A percentile compares a stretch with the other conserved stretches of the same genome.
Conservation (phyloP, 2,113 vertebrate species). For the Galbula dea region DNA sequence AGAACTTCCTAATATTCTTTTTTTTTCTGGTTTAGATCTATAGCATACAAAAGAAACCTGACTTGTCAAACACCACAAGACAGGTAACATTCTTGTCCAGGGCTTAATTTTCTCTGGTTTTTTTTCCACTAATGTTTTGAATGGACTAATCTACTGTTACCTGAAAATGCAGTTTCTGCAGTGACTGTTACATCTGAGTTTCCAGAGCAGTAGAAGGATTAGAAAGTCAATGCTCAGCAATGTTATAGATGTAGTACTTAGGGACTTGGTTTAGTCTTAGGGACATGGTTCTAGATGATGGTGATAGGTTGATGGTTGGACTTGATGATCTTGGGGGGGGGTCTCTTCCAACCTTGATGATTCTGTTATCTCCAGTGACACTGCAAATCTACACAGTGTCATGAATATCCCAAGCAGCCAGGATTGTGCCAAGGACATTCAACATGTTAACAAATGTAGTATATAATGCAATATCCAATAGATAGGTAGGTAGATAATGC, state of each 20-base stretch:
- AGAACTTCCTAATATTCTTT: neutral
- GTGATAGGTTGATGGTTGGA: no score
- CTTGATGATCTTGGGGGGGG: no score
- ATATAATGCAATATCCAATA: neutral
- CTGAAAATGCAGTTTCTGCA: neutral
- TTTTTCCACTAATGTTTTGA: neutral
- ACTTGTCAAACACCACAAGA: neutral
- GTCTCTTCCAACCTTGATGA: no score
- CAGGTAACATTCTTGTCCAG: neutral
- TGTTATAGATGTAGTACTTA: no score
- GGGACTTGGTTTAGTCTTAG: no score
- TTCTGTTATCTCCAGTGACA: neutral
- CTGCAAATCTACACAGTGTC: neutral
- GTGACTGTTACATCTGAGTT: neutral
- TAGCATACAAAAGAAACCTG: neutral
- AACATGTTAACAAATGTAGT: neutral
- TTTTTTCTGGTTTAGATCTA: neutral
- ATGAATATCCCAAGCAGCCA: neutral
- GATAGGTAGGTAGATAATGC: neutral
- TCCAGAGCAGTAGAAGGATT: neutral
- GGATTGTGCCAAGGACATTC: rapidly evolving
- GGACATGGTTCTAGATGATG: no score
- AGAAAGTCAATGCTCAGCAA: neutral
- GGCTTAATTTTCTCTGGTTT: neutral
- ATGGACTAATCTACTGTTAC: neutral